Base-by-base conservation (phyloP, 2,113 vertebrate species). In the Ictalurus furcatus region DNA sequence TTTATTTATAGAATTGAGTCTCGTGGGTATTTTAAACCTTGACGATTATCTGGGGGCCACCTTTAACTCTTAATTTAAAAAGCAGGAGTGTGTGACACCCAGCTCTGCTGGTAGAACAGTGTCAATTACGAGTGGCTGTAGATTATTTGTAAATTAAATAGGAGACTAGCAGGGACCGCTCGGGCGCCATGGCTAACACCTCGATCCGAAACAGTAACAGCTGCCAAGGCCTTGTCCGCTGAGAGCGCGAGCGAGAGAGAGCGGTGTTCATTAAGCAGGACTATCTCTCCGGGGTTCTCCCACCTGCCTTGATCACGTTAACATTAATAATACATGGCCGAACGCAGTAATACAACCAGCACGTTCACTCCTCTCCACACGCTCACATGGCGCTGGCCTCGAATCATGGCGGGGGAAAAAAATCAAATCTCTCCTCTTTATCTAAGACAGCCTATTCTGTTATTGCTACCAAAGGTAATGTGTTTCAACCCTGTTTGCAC, bases 61-160 rank as follows among this genome's bases (percentile, higher is more conserved):
- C 85, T 91, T 93, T 91, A 90, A 17, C 54, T 81, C 69, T 87
- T 85, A 73, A 86, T 92, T 91, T 92, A 85, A 93, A 91, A 93
- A 89, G 89, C 85, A 88, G 87, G 90, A 89, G 90, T 89, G 79
- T 89, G 93, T 89, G 93, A 95, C 94, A 94, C 88, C 88, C 17
- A 84, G 92, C 88, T 73, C 90, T 65, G 91, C 80, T 91, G 90
- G 91, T 76, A 93, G 92, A 94, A 92, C 91, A 92, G 93, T 94
- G 95, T 95, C 95, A 95, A 94, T 95, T 95, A 95, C 91, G 89
- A 92, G 92, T 84, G 93, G 93, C 94, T 93, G 93, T 92, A 93
- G 94, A 95, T 95, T 95, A 95, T 96, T 95, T 95, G 95, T 96
- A 95, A 95, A 95, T 96, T 95, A 95, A 96, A 96, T 95, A 93